Evolutionary conservation across 2,888 invertebrate genomes (phyloP).

Genomic region (Diarsia mendica): DNA sequence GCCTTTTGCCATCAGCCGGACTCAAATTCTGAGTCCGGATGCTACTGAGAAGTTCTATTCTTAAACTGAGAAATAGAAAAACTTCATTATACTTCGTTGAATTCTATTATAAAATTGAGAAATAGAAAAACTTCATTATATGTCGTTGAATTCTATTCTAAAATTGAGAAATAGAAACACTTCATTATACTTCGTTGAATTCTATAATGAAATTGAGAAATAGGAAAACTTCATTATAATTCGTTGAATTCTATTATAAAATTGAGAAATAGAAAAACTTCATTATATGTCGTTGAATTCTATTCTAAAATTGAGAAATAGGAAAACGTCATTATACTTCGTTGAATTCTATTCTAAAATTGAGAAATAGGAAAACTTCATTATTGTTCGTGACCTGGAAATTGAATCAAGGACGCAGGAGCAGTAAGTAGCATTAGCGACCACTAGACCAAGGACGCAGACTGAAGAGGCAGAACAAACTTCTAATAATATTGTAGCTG

Average conservation of each 20-base stretch:
- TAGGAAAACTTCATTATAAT: not conserved
- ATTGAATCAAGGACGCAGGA: not conserved
- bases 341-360: too few relatives aligned
- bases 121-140: not conserved
- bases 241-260: too few relatives aligned
- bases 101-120: too few relatives aligned
- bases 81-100: not conserved
- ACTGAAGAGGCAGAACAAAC: not conserved
- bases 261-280: too few relatives aligned
- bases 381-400: not conserved
- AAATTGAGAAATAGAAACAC: too few relatives aligned
- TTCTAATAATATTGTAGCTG: slow-evolving; percentile 4
- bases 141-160: not conserved
- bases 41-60: not conserved
- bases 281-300: not conserved
- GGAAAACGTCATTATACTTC: not conserved
- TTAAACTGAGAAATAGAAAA: too few relatives aligned
- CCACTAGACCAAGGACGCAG: not conserved
- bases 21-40: not conserved
- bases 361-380: not conserved
- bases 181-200: not conserved
- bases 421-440: not conserved
- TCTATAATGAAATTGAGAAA: too few relatives aligned
- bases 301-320: too few relatives aligned
- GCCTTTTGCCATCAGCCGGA: not conserved